Percentiles rank a stretch among this genome's conserved stretches.
These are phyloP conservation scores for Drosophila nr. perissopoda DNA, from an alignment of 2,888 invertebrate genomes.

Conservation along the genomic window DNA sequence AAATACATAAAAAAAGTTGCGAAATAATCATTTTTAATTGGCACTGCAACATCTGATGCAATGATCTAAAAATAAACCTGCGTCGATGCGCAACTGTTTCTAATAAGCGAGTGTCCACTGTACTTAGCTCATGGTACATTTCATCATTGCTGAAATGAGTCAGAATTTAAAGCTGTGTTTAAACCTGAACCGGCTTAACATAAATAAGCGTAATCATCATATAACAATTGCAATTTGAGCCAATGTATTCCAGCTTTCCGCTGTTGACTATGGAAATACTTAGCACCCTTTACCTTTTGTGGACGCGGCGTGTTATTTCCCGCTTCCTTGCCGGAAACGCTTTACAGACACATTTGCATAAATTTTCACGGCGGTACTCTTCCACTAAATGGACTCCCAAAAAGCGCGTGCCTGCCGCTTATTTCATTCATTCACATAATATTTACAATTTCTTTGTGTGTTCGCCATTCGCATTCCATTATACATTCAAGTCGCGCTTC, in stretches of 20 bases:
- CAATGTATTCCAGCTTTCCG: background rate
- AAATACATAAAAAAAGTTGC: background rate
- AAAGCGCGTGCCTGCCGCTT: conserved; percentile 66
- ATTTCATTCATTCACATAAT: conserved; percentile 51
- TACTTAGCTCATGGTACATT: conserved; percentile 3
- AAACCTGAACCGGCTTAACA: conserved; percentile 10
- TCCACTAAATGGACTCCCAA: conserved; percentile 36
- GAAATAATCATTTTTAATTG: background rate
- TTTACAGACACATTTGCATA: conserved; percentile 43
- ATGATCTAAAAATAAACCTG: background rate
- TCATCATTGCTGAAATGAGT: conserved; percentile 7
- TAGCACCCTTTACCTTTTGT: conserved; percentile 22
- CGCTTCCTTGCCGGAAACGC: conserved; percentile 62
- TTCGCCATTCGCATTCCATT: conserved; percentile 41
- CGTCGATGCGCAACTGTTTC: background rate
- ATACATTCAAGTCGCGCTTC: conserved; percentile 64
- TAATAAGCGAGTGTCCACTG: background rate
- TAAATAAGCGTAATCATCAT: conserved; percentile 14
- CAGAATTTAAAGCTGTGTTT: conserved; percentile 7
- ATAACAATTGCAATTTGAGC: conserved; percentile 12
- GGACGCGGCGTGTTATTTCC: conserved; percentile 43
- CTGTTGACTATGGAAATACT: conserved; percentile 10
- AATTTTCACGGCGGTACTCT: conserved; percentile 28
- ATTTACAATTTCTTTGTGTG: conserved; percentile 53
- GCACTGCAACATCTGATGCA: background rate